Conservation (phyloP, 2,888 invertebrate species). For the Coenonympha glycerion region DNA sequence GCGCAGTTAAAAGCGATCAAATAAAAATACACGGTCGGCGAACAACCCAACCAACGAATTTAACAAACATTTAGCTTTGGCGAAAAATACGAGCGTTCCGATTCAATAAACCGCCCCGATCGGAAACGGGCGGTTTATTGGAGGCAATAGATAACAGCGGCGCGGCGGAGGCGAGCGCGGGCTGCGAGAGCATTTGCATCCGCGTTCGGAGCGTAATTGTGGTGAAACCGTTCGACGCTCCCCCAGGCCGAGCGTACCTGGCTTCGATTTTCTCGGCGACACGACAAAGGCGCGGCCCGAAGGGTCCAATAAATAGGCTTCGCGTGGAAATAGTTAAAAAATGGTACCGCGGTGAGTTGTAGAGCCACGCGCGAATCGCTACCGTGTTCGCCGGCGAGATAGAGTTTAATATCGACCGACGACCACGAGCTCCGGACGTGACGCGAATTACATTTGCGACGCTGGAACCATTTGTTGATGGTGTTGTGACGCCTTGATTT, state of each 20-base stretch:
- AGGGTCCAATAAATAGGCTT: conserved; percentile 68
- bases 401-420: conserved; percentile 40
- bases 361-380: conserved; percentile 43
- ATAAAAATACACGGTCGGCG: neutral
- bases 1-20: conserved; percentile 3
- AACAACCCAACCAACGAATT: conserved; percentile 18
- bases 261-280: conserved; percentile 68
- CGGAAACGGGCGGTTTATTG: conserved; percentile 66
- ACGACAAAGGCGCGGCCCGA: conserved; percentile 73
- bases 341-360: conserved; percentile 36
- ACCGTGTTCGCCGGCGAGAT: conserved; percentile 35
- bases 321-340: conserved; percentile 68
- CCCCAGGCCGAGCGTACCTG: conserved; percentile 58
- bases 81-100: conserved; percentile 35
- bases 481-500: conserved; percentile 34
- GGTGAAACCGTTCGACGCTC: conserved; percentile 58
- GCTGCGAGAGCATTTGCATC: conserved; percentile 68
- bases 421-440: conserved; percentile 36
- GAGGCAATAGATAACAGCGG: conserved; percentile 68
- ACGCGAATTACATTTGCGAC: conserved; percentile 47
- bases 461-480: conserved; percentile 41
- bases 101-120: conserved; percentile 56
- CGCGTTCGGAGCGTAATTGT: conserved; percentile 68
- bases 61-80: conserved; percentile 20
- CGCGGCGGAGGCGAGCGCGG: conserved; percentile 67